Evolutionary conservation across 2,888 invertebrate genomes (phyloP), one percentile per base, ranked within the genome.

Genomic region (Campoletis raptor): DNA sequence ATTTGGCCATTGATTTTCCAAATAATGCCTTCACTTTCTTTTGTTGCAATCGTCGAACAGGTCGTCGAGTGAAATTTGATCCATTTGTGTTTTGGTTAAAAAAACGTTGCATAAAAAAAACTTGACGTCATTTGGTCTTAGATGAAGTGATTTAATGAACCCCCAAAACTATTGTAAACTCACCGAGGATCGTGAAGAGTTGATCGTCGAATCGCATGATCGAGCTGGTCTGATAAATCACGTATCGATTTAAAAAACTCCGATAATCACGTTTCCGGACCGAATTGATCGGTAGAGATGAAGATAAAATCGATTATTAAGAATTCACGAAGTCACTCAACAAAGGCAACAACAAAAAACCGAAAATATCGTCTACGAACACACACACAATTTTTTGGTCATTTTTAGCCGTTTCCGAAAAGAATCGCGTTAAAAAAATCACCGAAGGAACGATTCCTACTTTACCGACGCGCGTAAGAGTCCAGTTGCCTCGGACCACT

Each of bases 181-280:
- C 87, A 92, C 93, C 92, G 54, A 93, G 90, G 82, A 92, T 91
- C 42, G 91, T 91, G 83, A 93, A 93, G n/a, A 93, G 87, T 78
- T 93, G 92, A 83, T 93, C 93, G 89, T 93, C 93, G 90, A 93
- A 93, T 74, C 93, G 90, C 93, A 93, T 93, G 84, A 85, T 89
- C 81, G 54, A 83, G 83, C 74, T 30, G 24, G n/a, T 52, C 18
- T 64, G 24, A 45, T 15, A 37, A 69, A 24, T 70, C 40, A n/a
- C 66, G 42, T n/a, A 18, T 21, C 73, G 45, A 67, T n/a, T 37
- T 15, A 30, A 40, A 8, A 36, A 69, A 57, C n/a, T 70, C 15
- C 10, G 30, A 70, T 42, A 73, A 12, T 61, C 76, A 40, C 30
- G 61, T 66, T 9, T 80, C 30, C 10, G 7, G 24, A 24, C 57